Percentiles rank a stretch among this genome's conserved stretches.
These are phyloP conservation scores for Rugalucina vietnamica DNA, from an alignment of 2,888 invertebrate species.

Conservation along the genomic window DNA sequence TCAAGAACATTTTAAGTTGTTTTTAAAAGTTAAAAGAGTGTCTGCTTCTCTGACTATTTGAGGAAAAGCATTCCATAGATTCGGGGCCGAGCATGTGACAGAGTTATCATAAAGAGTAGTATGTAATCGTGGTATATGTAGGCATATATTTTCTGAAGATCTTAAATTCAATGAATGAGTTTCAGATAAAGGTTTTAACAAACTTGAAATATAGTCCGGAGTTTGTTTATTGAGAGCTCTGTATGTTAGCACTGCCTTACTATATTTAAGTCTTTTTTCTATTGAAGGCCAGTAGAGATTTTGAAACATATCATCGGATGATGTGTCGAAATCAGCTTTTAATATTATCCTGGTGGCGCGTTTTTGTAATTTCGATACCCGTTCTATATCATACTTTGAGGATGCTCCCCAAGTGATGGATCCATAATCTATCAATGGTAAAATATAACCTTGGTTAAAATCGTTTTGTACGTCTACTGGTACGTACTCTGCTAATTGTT, in stretches of 20 bases:
- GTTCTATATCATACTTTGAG: not conserved
- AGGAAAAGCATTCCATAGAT: not conserved
- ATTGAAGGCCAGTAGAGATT: not conserved
- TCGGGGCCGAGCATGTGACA: not conserved
- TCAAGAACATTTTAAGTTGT: no score
- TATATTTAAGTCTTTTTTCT: not conserved
- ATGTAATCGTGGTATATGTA: not conserved
- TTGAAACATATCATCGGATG: not conserved
- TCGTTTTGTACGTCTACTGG: not conserved
- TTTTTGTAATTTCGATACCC: not conserved
- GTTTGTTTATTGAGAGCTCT: not conserved
- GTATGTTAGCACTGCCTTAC: not conserved
- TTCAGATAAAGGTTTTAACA: not conserved
- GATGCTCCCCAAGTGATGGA: not conserved
- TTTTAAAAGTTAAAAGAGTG: no score
- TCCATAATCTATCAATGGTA: not conserved
- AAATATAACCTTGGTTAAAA: not conserved
- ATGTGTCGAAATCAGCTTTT: not conserved
- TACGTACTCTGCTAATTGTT: not conserved
- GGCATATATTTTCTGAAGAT: not conserved
- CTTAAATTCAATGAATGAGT: not conserved
- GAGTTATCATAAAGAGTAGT: not conserved
- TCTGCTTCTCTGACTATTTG: no score
- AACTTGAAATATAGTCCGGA: not conserved
- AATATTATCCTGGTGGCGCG: not conserved